These are phyloP conservation scores for Palythoa grandis DNA, from an alignment of 92 coral and sea anemone species.

Conservation along the genomic window DNA sequence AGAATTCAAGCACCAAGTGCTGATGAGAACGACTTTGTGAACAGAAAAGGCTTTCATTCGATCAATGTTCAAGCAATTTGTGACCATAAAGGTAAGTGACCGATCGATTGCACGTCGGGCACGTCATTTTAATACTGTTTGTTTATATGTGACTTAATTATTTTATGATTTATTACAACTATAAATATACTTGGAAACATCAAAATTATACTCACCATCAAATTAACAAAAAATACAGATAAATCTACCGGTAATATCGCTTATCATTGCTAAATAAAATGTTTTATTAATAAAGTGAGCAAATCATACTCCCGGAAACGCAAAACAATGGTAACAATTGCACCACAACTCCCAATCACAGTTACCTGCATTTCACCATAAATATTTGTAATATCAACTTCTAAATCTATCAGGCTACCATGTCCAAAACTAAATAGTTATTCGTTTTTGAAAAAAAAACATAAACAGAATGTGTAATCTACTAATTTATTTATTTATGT, in stretches of 20 bases:
- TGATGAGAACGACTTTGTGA: background rate
- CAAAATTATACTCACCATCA: too few relatives aligned
- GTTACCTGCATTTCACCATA: background rate
- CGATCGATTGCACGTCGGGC: background rate
- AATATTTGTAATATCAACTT: background rate
- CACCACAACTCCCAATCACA: background rate
- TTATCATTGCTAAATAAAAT: background rate
- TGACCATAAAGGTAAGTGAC: background rate
- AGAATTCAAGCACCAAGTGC: too few relatives aligned
- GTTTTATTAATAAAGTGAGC: background rate
- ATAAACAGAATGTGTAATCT: background rate
- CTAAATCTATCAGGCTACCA: background rate
- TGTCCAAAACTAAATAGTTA: too few relatives aligned
- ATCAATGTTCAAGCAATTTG: conserved; percentile 2
- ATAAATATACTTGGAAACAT: too few relatives aligned
- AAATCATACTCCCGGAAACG: background rate
- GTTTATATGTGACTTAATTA: background rate
- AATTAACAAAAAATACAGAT: too few relatives aligned
- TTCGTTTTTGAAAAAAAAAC: too few relatives aligned
- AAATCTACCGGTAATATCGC: background rate
- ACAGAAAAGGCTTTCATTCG: background rate
- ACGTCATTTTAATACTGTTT: background rate
- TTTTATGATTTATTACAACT: background rate
- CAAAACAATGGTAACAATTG: background rate
- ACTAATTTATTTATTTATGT: background rate